phyloP scores from a whole-genome alignment of 92 coral and sea anemone genomes.

The Phymanthus crucifer region DNA sequence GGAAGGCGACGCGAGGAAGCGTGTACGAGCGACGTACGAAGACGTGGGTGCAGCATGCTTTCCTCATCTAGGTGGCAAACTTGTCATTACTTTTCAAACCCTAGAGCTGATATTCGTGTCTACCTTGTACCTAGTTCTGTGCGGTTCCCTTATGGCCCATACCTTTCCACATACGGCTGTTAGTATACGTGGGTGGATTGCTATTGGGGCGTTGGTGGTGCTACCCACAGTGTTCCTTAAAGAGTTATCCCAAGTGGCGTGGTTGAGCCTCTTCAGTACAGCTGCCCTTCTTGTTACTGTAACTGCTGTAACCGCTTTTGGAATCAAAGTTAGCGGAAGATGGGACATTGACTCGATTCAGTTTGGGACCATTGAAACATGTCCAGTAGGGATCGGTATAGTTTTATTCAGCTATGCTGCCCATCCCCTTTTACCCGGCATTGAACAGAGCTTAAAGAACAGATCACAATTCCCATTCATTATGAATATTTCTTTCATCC shows the following conservation, averaged over 20 bases:
- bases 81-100: conserved; percentile 43
- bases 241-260: conserved; percentile 56
- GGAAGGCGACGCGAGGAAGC: background rate
- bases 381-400: conserved; percentile 60
- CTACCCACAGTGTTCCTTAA: conserved; percentile 59
- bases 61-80: conserved; percentile 53
- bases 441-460: conserved; percentile 55
- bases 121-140: conserved; percentile 52
- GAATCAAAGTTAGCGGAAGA: conserved; percentile 34
- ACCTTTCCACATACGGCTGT: conserved; percentile 43
- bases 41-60: conserved; percentile 53
- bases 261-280: conserved; percentile 64
- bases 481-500: conserved; percentile 54
- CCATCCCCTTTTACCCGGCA: conserved; percentile 62
- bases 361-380: conserved; percentile 44
- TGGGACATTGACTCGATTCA: conserved; percentile 51
- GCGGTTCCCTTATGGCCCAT: conserved; percentile 55
- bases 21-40: conserved; percentile 54
- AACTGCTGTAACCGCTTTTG: conserved; percentile 48
- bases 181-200: conserved; percentile 49
- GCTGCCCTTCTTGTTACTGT: conserved; percentile 51
- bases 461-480: conserved; percentile 44
- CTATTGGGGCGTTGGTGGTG: conserved; percentile 43
- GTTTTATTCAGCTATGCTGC: conserved; percentile 68
- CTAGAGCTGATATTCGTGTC: conserved; percentile 53